phyloP scores from a whole-genome alignment of 2,113 vertebrate species.

The Gymnobelideus leadbeateri region DNA sequence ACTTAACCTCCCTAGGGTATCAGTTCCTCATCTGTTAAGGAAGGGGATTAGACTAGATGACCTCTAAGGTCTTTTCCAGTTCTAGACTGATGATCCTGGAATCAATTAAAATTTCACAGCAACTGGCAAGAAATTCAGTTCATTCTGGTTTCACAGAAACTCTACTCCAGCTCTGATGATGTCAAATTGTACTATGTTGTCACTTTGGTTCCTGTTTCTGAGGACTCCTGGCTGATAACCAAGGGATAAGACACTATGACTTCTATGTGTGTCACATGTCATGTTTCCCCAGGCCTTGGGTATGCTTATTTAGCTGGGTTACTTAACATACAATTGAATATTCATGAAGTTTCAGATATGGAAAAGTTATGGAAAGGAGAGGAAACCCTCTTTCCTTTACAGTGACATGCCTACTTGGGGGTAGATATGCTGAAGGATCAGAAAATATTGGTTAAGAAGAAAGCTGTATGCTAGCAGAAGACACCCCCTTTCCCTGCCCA shows the following conservation, averaged over 20 bases:
- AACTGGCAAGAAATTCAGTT: slow-evolving; percentile 32
- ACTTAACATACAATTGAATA: slow-evolving; percentile 10
- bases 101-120: background rate
- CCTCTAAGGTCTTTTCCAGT: slow-evolving; percentile 9
- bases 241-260: slow-evolving; percentile 20
- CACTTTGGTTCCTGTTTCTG: slow-evolving; percentile 31
- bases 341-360: background rate
- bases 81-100: background rate
- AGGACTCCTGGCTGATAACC: slow-evolving; percentile 15
- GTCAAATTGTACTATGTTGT: slow-evolving; percentile 16
- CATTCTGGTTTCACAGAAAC: slow-evolving; percentile 74
- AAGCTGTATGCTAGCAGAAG: background rate
- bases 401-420: background rate
- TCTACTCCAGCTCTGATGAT: slow-evolving; percentile 25
- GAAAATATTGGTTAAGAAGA: slow-evolving; percentile 9
- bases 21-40: background rate
- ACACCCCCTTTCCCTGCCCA: background rate
- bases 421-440: background rate
- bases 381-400: background rate
- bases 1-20: slow-evolving; percentile 4
- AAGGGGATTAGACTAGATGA: background rate
- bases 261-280: background rate
- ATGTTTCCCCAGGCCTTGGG: background rate
- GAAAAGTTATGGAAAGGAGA: background rate
- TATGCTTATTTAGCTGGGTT: background rate